Evolutionary conservation across 2,888 invertebrate species (phyloP), one percentile per base, ranked within the genome.

Genomic region (Plusia festucae): DNA sequence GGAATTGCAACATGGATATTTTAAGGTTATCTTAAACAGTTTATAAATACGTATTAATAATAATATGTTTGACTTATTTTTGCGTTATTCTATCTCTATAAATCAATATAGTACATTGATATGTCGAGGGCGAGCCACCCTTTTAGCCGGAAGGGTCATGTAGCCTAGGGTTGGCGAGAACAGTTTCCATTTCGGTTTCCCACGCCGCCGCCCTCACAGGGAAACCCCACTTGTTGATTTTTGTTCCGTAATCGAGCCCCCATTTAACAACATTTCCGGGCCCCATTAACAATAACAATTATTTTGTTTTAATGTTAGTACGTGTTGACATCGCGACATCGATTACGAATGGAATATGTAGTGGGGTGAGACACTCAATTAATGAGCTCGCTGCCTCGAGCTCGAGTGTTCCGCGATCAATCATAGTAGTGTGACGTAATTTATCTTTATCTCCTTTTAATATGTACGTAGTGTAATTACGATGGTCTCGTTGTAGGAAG

Each of bases 171-270:
- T 82, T 88, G 90, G 75, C 92, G 94, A 85, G 94, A 94, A 93
- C 88, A 83, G 83, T 89, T 92, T 89, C 90, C 92, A 86, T 84
- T 77, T 74, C 60, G 73, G 88, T 87, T 94, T 94, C 94, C 94
- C 94, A 94, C 94, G 93, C 91, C 94, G 93, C 91, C 90, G 73
- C 82, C 82, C 81, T 71, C 83, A 75, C 88, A 88, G 89, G 89
- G 93, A 93, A 93, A 90, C 90, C 90, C 85, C 84, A 89, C 90
- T 92, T 93, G 92, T 93, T 92, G 91, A 90, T 91, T 93, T 79
- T 89, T 90, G 90, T 90, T 88, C 87, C 88, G 86, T 87, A 88
- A 89, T 90, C 87, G 86, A 88, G 78, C 81, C 87, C 88, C 81
- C 81, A 86, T 87, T 85, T 82, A 84, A 84, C 85, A 82, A 84